A percentile compares a stretch with the other conserved stretches of the same genome.
These are phyloP conservation scores for Acrossocheilus fasciatus DNA, from an alignment of 2,797 vertebrate genomes.

Conservation along the genomic window DNA sequence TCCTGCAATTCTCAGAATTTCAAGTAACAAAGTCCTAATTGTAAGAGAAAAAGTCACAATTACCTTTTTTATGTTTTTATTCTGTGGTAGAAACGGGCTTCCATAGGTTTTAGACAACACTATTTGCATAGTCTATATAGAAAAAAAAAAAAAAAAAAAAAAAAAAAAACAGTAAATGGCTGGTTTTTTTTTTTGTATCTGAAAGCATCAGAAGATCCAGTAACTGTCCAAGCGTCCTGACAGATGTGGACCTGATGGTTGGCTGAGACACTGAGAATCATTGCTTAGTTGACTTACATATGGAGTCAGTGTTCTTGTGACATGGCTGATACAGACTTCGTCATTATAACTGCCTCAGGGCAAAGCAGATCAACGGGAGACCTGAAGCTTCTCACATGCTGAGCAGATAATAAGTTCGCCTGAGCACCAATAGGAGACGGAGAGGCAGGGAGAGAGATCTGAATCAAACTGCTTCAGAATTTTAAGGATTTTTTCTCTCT, in stretches of 20 bases:
- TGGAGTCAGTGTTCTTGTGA: constrained; percentile 43
- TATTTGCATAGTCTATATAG: not conserved
- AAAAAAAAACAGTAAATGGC: not conserved
- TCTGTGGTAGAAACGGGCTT: not conserved
- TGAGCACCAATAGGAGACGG: constrained; percentile 59
- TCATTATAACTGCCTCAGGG: constrained; percentile 63
- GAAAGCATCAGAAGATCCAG: not conserved
- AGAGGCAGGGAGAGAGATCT: constrained; percentile 40
- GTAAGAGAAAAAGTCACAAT: not conserved
- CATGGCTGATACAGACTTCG: constrained; percentile 39
- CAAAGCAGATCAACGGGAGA: constrained; percentile 62
- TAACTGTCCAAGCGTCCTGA: not conserved
- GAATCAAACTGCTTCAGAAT: constrained; percentile 33
- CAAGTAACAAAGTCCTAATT: not conserved
- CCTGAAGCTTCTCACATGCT: constrained; percentile 72
- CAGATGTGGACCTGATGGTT: constrained; percentile 16
- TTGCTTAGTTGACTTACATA: constrained; percentile 41
- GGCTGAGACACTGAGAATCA: constrained; percentile 48
- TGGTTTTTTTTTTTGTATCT: not conserved
- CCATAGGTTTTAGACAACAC: not conserved
- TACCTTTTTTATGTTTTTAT: not conserved
- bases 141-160: too few species aligned
- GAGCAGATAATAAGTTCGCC: constrained; percentile 71
- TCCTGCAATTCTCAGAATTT: not conserved
- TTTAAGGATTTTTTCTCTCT: constrained; percentile 1